These are phyloP conservation scores for Trachymyrmex septentrionalis DNA, from an alignment of 1,140 invertebrate species.

Conservation along the genomic window DNA sequence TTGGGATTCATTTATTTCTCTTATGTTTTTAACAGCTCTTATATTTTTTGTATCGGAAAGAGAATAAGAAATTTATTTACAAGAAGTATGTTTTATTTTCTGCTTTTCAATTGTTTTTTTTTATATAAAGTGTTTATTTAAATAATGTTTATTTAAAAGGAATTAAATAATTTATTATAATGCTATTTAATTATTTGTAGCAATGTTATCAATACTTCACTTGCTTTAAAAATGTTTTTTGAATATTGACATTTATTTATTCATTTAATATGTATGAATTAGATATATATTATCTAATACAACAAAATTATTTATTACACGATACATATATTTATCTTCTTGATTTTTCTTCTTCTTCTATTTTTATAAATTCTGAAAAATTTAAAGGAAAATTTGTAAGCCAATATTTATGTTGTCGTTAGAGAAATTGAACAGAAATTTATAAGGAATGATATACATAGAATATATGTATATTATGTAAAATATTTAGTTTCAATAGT, in stretches of 20 bases:
- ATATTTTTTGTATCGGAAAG: background rate
- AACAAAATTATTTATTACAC: background rate
- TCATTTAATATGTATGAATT: background rate
- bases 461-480: no score
- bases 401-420: background rate
- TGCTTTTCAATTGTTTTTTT: background rate
- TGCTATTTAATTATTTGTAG: background rate
- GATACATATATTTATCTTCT: background rate
- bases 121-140: background rate
- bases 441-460: background rate
- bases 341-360: background rate
- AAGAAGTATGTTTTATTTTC: constrained; percentile 9
- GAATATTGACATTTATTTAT: background rate
- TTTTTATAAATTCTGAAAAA: background rate
- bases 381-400: background rate
- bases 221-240: background rate
- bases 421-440: background rate
- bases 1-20: background rate
- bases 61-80: background rate
- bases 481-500: no score
- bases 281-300: background rate
- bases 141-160: background rate
- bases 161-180: background rate
- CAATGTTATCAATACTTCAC: background rate
- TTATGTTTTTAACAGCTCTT: constrained; percentile 7